Base-by-base conservation (phyloP, 2,113 vertebrate genomes). In the Scolopax mira region DNA sequence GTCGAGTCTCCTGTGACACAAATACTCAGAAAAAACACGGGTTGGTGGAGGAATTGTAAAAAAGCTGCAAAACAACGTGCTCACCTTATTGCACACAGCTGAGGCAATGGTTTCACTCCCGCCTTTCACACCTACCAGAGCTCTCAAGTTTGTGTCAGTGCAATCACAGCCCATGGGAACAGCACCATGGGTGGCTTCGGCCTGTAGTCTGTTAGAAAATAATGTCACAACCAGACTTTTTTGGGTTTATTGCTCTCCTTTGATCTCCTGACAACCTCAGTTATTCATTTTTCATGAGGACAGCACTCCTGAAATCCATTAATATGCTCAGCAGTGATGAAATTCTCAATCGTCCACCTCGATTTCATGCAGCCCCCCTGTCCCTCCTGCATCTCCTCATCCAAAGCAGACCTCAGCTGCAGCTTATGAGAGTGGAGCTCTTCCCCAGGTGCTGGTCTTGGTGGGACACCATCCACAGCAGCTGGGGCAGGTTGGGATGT, bases 401-500 rank as follows among this genome's bases (percentile, higher is more conserved):
- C 58, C 31, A 41, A 61, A 85, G 27, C 27, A 52, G 62, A 71
- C 39, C 48, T 48, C 2, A 10, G 27, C 67, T 60, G 49, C 72
- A 75, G 44, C 33, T 89, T 55, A 51, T 77, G 33, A 21, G 64
- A 39, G 10, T 23, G 41, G 41, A 65, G 15, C 10, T 61, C 39
- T 77, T 89, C 35, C 23, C 1, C 0, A 44, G 24, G 11, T 46
- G 5, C 33, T 80, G 77, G 62, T 33, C 16, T 73, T 79, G 41
- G 37, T 37, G 37, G 33, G 54, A 66, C 52, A 66, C 18, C 3
- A 3, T 33, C 42, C 18, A 18, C 39, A 48, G 55, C 30, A 70
- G 18, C 24, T 3, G 5, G 39, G n/a, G 27, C 35, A 69, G 44
- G 31, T 3, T 4, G 13, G 41, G 8, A 6, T 0, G 2, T 4